Base-by-base conservation (phyloP, 2,113 vertebrate species). In the Crotalus horridus region DNA sequence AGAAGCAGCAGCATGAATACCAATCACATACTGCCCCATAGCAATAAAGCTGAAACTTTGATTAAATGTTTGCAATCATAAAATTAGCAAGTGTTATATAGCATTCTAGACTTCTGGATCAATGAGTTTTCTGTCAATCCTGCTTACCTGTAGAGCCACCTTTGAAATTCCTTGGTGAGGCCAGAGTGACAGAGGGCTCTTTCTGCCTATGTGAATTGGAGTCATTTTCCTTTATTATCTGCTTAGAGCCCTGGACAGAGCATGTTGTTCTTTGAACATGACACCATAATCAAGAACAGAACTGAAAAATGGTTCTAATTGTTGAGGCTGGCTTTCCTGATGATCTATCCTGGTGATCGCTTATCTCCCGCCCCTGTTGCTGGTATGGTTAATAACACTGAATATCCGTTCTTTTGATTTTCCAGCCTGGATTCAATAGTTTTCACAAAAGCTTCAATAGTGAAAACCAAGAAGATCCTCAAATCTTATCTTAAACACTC, bases 331-430 rank as follows among this genome's bases (percentile, higher is more conserved):
- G 69, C 48, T 91, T 91, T 86, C 56, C 87, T 24, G 58, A 58
- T 58, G 21, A 58, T 58, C 21, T 93, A n/a, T 64, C 59, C 8
- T 33, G 17, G 54, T 53, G 55, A 61, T 54, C 48, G 48, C 51
- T 26, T 85, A 55, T 53, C 29, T 4, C 90, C 33, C 56, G 55
- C 48, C 17, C 8, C 87, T 91, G 46, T 89, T 24, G 33, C 48
- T 87, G 90, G 51, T 88, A 85, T 89, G 51, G 74, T 91, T 94
- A 94, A 94, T 92, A 69, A 69, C 39, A 86, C 51, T 69, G 43
- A 93, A 89, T 48, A 91, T 89, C 4, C 33, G 15, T 11, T 55
- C 74, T 69, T 94, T 91, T 89, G 58, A 92, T 91, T 88, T 29
- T 24, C 6, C 12, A n/a, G 74, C 56, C 90, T 92, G 23, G 12